Conservation (phyloP, 1,140 invertebrate genomes). For the Lepidotrigona ventralis region DNA sequence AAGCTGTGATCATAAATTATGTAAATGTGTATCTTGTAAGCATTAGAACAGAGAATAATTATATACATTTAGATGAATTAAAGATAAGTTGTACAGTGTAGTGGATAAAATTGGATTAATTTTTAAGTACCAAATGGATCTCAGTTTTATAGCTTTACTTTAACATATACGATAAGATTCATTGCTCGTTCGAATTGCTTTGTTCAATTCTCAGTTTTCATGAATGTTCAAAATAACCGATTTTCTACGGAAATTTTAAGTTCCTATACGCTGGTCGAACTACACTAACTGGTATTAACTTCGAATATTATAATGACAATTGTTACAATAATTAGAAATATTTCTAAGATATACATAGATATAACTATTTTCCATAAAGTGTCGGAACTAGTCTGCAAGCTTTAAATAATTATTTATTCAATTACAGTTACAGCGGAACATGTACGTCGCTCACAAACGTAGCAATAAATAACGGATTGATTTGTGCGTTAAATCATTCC, state of each 20-base stretch:
- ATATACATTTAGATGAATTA: background rate
- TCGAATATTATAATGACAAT: background rate
- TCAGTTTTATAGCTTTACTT: slow-evolving; percentile 1
- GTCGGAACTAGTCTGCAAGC: slow-evolving; percentile 29
- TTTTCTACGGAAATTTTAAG: background rate
- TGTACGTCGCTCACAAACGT: slow-evolving; percentile 22
- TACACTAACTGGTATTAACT: background rate
- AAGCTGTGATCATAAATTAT: slow-evolving; percentile 30
- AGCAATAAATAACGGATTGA: slow-evolving; percentile 36
- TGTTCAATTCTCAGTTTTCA: background rate
- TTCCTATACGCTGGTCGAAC: slow-evolving; percentile 15
- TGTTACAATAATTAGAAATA: background rate
- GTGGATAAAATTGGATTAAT: background rate
- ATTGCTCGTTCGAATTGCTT: background rate
- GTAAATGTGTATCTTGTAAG: slow-evolving; percentile 20
- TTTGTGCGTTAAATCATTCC: slow-evolving; percentile 38
- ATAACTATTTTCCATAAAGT: background rate
- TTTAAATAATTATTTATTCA: slow-evolving; percentile 30
- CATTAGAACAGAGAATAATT: slow-evolving; percentile 5
- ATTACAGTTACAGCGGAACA: background rate
- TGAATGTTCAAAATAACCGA: background rate
- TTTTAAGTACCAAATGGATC: background rate
- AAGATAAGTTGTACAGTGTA: background rate
- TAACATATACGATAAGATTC: background rate
- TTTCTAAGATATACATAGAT: background rate